Evolutionary conservation across 2,797 vertebrate species (phyloP).

Genomic region (Xenentodon cancila): DNA sequence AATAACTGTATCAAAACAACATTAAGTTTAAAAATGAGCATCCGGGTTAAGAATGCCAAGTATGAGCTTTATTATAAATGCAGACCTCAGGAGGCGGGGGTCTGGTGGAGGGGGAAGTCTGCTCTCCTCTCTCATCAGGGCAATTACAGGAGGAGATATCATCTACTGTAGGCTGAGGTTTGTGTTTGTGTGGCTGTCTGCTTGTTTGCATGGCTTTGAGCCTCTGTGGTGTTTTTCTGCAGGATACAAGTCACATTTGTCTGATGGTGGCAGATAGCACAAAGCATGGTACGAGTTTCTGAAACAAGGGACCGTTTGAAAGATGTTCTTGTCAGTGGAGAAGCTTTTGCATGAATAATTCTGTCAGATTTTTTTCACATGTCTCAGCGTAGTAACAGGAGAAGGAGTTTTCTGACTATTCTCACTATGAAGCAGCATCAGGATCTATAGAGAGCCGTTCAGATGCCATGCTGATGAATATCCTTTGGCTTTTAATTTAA

Average conservation of each 20-base stretch:
- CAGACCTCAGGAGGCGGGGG: conserved; percentile 31
- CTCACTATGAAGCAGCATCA: background rate
- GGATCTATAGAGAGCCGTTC: background rate
- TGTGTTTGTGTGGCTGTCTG: conserved; percentile 33
- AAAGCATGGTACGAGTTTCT: conserved; percentile 20
- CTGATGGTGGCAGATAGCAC: conserved; percentile 37
- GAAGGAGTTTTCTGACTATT: conserved; percentile 18
- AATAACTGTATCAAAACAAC: conserved; percentile 38
- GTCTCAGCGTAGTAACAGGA: conserved; percentile 32
- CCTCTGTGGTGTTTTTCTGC: conserved; percentile 49
- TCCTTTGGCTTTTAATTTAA: background rate
- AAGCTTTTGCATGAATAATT: conserved; percentile 56
- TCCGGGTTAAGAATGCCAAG: conserved; percentile 44
- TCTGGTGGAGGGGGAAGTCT: conserved; percentile 22
- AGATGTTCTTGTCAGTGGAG: conserved; percentile 24
- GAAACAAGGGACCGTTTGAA: conserved; percentile 20
- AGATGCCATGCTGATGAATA: conserved; percentile 5
- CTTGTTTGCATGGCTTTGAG: conserved; percentile 33
- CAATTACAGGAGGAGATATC: conserved; percentile 41
- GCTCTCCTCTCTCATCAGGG: conserved; percentile 34
- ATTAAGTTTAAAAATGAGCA: conserved; percentile 28
- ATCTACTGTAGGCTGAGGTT: conserved; percentile 29
- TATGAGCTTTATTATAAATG: conserved; percentile 47
- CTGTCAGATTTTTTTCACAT: conserved; percentile 25
- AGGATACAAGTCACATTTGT: conserved; percentile 26